Evolutionary conservation across 2,113 vertebrate genomes (phyloP).

Genomic region (Pitta sordida): DNA sequence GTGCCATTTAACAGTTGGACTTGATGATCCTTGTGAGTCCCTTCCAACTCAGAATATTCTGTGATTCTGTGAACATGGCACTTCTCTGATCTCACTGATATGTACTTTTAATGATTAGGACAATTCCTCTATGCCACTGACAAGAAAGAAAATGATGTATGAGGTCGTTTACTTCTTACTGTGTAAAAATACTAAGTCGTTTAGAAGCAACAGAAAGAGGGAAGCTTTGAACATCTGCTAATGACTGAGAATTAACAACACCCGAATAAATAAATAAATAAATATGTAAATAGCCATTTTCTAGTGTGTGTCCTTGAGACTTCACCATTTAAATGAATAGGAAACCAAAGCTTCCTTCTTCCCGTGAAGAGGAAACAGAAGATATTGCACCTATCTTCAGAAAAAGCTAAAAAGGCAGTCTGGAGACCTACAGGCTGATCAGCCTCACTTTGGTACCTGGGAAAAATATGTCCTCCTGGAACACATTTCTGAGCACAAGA

Average conservation of each 20-base stretch:
- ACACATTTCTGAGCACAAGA: not conserved
- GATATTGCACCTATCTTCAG: not conserved
- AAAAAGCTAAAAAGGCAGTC: not conserved
- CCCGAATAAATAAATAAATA: not conserved
- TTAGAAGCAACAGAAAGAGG: not conserved
- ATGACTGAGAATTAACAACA: not conserved
- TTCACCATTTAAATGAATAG: not conserved
- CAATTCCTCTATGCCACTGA: not conserved
- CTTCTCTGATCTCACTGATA: not conserved
- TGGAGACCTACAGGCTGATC: not conserved
- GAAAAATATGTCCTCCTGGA: not conserved
- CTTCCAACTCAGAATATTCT: no score
- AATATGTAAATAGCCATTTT: not conserved
- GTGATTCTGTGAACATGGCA: no score
- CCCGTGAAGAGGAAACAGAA: not conserved
- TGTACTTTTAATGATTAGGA: not conserved
- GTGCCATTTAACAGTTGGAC: no score
- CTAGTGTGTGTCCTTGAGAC: not conserved
- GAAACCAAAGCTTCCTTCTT: not conserved
- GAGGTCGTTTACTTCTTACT: not conserved
- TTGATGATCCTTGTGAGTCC: no score
- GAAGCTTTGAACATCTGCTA: not conserved
- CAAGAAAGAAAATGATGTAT: not conserved
- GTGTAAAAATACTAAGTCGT: not conserved
- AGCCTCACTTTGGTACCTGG: not conserved